Conservation (phyloP, 2,113 vertebrate species). For the Onychostruthus taczanowskii region DNA sequence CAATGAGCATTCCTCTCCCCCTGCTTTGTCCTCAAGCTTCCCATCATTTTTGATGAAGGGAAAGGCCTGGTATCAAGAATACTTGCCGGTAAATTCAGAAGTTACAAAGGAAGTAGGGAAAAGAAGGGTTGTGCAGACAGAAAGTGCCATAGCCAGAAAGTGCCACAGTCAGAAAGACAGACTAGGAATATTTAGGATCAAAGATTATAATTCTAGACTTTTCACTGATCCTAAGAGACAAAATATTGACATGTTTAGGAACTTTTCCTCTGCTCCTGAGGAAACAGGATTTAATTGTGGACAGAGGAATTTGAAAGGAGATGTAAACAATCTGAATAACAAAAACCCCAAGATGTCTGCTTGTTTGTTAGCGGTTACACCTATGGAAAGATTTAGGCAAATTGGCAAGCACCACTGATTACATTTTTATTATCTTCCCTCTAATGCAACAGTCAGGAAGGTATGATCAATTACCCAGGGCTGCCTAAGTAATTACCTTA, state of each 20-base stretch:
- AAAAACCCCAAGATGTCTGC: background rate
- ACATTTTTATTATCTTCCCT: background rate
- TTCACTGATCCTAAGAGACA: background rate
- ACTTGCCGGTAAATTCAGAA: background rate
- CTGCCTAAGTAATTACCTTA: background rate
- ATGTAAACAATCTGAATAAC: background rate
- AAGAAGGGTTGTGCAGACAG: background rate
- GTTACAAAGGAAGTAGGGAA: background rate
- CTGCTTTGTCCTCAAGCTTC: background rate
- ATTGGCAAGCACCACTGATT: background rate
- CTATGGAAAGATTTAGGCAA: background rate
- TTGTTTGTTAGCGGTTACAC: background rate
- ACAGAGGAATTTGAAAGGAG: background rate
- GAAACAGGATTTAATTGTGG: background rate
- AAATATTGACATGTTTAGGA: background rate
- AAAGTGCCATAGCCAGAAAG: background rate
- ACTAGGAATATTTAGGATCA: background rate
- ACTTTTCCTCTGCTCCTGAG: background rate
- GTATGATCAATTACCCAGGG: background rate
- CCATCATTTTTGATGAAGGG: background rate
- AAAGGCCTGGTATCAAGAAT: background rate
- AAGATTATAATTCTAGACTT: background rate
- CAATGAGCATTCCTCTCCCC: background rate
- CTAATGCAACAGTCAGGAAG: background rate
- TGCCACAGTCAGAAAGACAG: background rate